Percentiles rank a stretch among this genome's conserved stretches.
Evolutionary conservation across 2,797 vertebrate species (phyloP).

Genomic region (Fistularia tabacaria): DNA sequence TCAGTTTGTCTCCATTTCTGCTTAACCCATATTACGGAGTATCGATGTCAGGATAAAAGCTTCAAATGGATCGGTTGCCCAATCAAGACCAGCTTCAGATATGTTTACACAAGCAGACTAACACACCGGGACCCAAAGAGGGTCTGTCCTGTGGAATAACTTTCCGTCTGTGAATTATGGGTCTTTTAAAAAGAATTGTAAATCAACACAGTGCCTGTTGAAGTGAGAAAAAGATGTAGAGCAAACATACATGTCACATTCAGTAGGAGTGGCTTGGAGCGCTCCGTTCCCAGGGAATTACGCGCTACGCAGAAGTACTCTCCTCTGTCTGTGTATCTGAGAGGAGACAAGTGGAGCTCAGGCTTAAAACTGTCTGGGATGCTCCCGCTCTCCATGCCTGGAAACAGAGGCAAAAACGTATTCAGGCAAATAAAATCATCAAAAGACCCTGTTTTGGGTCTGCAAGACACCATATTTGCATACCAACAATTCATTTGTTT

Average conservation of each 20-base stretch:
- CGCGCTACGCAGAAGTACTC: slow-evolving; percentile 76
- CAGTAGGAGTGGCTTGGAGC: slow-evolving; percentile 67
- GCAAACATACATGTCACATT: slow-evolving; percentile 72
- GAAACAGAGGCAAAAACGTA: too few species aligned
- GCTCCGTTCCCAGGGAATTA: slow-evolving; percentile 74
- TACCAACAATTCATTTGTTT: too few species aligned
- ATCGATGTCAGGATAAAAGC: background rate
- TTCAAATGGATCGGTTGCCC: slow-evolving; percentile 14
- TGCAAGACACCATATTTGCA: too few species aligned
- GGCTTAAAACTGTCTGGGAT: slow-evolving; percentile 76
- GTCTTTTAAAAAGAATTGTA: too few species aligned
- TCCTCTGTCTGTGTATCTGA: slow-evolving; percentile 70
- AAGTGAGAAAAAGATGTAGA: background rate
- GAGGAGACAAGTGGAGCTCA: slow-evolving; percentile 64
- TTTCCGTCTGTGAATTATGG: too few species aligned
- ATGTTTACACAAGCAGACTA: slow-evolving; percentile 5
- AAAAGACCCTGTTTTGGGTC: too few species aligned
- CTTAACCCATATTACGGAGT: slow-evolving; percentile 2
- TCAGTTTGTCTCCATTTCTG: slow-evolving; percentile 9
- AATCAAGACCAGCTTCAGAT: slow-evolving; percentile 13
- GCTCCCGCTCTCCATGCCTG: slow-evolving; percentile 74
- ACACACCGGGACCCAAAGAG: background rate
- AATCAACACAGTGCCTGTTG: too few species aligned
- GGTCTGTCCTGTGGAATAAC: background rate
- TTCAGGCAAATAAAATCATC: too few species aligned